Conservation (phyloP, 2,797 vertebrate genomes). For the Channa striata region DNA sequence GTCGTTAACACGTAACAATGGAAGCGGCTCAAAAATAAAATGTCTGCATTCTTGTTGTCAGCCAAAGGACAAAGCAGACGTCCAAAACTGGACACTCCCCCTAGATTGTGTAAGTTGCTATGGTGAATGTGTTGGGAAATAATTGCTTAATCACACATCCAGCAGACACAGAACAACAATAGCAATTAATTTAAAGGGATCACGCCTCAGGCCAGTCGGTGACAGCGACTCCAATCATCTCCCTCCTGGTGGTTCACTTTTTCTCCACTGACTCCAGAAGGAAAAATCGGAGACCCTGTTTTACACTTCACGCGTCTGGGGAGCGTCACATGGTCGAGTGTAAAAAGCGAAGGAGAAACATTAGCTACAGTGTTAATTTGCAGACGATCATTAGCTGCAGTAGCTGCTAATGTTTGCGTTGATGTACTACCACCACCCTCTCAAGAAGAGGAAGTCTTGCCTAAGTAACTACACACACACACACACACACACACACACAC, state of each 20-base stretch:
- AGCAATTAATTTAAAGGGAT: background rate
- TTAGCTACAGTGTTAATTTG: background rate
- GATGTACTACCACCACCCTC: background rate
- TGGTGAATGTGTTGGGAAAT: too few species aligned
- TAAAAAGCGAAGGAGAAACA: background rate
- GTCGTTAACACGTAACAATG: too few species aligned
- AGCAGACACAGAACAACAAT: too few species aligned
- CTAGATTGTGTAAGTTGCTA: too few species aligned
- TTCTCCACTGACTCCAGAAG: background rate
- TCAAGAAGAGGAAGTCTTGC: background rate
- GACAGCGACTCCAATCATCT: background rate
- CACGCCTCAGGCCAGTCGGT: background rate
- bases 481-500: background rate
- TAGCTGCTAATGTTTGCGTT: background rate
- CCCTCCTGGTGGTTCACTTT: background rate
- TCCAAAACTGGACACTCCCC: too few species aligned
- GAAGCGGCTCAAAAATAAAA: too few species aligned
- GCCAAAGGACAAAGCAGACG: too few species aligned
- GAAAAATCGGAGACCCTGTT: background rate
- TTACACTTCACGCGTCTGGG: background rate
- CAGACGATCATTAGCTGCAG: background rate
- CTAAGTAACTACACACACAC: background rate
- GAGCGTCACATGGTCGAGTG: background rate
- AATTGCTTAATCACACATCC: too few species aligned
- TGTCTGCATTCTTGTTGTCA: too few species aligned